Evolutionary conservation across 2,797 vertebrate species (phyloP), one percentile per base, ranked within the genome.

Genomic region (Gobio occitaniae): DNA sequence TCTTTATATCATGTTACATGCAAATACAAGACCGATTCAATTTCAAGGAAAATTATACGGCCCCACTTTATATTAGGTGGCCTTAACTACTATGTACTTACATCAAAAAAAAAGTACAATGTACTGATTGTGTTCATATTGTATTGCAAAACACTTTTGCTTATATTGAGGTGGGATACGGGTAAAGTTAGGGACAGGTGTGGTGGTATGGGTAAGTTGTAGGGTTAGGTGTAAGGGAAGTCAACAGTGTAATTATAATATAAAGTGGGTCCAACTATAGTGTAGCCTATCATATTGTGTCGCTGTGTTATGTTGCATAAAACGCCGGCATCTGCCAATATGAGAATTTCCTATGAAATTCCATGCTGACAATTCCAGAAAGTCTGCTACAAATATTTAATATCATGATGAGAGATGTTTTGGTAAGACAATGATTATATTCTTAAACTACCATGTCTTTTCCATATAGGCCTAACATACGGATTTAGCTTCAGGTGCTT

Each of bases 11-110:
- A 59, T 19, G 3, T 44, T 21, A 7, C 79, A 41, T 61, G 21
- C 56, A 25, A 29, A 74, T 82, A 82, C 41, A 38, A 1, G 21
- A 2, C 17, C 70, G 19, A 38, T 38, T 36, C 10, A 65, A 29
- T n/a, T 36, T 59, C 16, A 72, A 75, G 41, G 44, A 72, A 72
- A 82, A 63, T 63, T 2, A 81, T 29, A 29, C 32, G 44, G 68
- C 32, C 32, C 32, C 32, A 32, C 32, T 32, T 32, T 32, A 32
- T 32, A 32, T 32, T 32, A 32, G 32, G 32, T 32, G 32, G 32
- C 32, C 32, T 32, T 32, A 32, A 32, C 32, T 32, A 32, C 32
- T 32, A 32, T 32, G 32, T 32, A 32, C 32, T 32, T 32, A 1
- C 25, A 25, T 25, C 25, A 25, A 25, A 25, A 25, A 32, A 32